These are phyloP conservation scores for Stegophylla sp. DNA, from an alignment of 2,888 invertebrate genomes.

Conservation along the genomic window DNA sequence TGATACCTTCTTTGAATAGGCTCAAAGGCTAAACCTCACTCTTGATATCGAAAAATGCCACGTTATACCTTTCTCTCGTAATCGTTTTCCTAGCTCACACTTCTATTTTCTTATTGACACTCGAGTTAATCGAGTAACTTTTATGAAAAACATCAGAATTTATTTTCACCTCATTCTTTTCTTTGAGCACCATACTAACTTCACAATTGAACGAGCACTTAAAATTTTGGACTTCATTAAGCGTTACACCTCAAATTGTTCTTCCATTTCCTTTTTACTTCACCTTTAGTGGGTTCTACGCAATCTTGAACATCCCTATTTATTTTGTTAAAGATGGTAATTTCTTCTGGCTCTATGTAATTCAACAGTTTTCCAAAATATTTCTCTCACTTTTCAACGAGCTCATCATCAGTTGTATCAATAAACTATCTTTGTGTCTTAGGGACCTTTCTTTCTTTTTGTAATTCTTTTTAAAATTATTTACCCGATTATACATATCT, in stretches of 20 bases:
- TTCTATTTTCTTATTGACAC: too few species aligned
- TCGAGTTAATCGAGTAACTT: too few species aligned
- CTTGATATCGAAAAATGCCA: too few species aligned
- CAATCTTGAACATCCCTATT: neutral
- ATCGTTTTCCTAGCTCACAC: too few species aligned
- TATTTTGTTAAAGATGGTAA: neutral
- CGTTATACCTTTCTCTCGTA: too few species aligned
- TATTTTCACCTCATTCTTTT: too few species aligned
- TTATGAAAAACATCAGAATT: too few species aligned
- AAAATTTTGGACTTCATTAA: too few species aligned
- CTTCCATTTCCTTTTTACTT: neutral
- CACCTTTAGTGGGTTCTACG: neutral
- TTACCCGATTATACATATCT: neutral
- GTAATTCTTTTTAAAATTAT: neutral
- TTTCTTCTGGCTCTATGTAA: neutral
- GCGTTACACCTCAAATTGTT: neutral
- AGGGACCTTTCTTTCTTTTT: neutral
- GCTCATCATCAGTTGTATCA: neutral
- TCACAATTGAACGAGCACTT: too few species aligned
- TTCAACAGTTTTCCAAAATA: neutral
- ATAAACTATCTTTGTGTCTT: neutral
- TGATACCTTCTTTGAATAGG: too few species aligned
- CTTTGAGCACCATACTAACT: too few species aligned
- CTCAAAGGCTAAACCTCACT: too few species aligned
- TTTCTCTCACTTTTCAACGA: neutral